Percentiles rank a stretch among this genome's conserved stretches.
These are phyloP conservation scores for Notechis scutatus DNA, from an alignment of 2,113 vertebrate species.

Conservation along the genomic window DNA sequence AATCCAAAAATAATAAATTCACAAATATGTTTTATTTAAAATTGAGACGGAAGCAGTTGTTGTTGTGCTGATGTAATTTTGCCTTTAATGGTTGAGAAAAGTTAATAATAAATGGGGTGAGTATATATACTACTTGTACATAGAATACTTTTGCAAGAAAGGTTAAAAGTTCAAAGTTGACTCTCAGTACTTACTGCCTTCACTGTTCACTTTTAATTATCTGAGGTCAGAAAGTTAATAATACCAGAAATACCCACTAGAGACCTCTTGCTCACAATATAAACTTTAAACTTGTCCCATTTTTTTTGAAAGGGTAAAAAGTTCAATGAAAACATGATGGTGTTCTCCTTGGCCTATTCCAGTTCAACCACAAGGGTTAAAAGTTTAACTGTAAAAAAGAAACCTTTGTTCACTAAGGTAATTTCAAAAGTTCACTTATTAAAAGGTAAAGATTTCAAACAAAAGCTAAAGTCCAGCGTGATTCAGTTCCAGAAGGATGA, in stretches of 20 bases:
- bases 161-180: conserved; percentile 85
- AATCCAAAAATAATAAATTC: conserved; percentile 55
- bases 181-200: conserved; percentile 73
- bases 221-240: conserved; percentile 84
- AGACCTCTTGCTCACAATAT: conserved; percentile 76
- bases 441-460: conserved; percentile 77
- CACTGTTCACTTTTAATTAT: conserved; percentile 81
- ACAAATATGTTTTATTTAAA: conserved; percentile 50
- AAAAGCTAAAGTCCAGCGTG: conserved; percentile 67
- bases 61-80: conserved; percentile 48
- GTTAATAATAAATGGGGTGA: conserved; percentile 67
- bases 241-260: conserved; percentile 80
- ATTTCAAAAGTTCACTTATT: conserved; percentile 80
- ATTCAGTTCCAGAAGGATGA: conserved; percentile 70
- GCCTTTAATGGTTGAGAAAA: conserved; percentile 57
- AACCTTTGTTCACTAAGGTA: conserved; percentile 78
- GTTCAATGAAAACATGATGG: conserved; percentile 75
- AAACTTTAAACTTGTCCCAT: conserved; percentile 77
- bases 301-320: conserved; percentile 78
- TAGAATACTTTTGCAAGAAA: conserved; percentile 67
- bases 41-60: conserved; percentile 27
- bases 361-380: conserved; percentile 78
- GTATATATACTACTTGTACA: conserved; percentile 66
- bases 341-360: conserved; percentile 71
- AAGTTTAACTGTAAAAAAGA: conserved; percentile 79